Conservation (phyloP, 2,888 invertebrate genomes). For the Drosophila mayaguana region DNA sequence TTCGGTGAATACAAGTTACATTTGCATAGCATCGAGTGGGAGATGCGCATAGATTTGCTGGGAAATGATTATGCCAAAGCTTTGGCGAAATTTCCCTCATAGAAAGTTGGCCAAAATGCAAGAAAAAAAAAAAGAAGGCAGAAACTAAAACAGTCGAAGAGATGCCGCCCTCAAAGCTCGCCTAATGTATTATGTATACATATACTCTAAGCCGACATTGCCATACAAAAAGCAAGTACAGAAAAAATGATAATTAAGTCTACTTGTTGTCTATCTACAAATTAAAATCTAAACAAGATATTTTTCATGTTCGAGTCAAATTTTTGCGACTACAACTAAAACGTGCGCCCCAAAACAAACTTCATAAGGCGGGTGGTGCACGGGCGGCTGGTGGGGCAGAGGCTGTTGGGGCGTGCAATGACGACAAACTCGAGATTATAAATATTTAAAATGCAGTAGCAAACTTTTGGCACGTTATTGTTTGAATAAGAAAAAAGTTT, state of each 20-base stretch:
- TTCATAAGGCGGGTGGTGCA: constrained; percentile 24
- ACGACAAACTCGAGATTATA: constrained; percentile 69
- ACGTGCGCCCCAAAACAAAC: constrained; percentile 80
- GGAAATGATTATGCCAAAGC: constrained; percentile 73
- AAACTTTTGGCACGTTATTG: constrained; percentile 83
- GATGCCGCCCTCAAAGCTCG: constrained; percentile 62
- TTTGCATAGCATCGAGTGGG: constrained; percentile 73
- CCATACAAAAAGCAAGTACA: constrained; percentile 21
- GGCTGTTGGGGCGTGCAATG: constrained; percentile 37
- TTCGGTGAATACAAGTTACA: constrained; percentile 63
- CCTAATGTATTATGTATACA: constrained; percentile 71
- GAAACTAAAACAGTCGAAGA: constrained; percentile 45
- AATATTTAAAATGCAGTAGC: constrained; percentile 84
- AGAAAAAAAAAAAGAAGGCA: constrained; percentile 21
- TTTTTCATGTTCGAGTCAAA: constrained; percentile 79
- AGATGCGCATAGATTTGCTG: constrained; percentile 81
- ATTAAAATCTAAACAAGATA: constrained; percentile 84
- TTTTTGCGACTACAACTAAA: constrained; percentile 80
- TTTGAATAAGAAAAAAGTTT: constrained; percentile 61
- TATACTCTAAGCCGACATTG: constrained; percentile 31
- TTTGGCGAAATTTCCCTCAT: constrained; percentile 64
- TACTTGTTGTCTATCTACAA: constrained; percentile 82
- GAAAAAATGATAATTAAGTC: constrained; percentile 83
- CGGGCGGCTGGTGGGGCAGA: not conserved
- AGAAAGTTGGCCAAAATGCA: constrained; percentile 69